Conservation (phyloP, 2,797 vertebrate species). For the Lutjanus argentimaculatus region DNA sequence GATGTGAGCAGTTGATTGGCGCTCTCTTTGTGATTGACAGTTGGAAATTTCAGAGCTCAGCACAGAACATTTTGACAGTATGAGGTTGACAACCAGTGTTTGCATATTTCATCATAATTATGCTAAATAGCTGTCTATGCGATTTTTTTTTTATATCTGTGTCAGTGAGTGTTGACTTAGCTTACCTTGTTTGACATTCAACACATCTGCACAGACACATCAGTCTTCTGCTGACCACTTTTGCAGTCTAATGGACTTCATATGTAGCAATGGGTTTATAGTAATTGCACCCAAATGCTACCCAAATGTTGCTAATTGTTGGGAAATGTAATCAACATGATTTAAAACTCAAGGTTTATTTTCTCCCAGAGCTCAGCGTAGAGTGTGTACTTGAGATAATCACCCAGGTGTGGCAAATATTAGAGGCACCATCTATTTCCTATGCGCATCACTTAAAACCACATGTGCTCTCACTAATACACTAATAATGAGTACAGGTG, state of each 20-base stretch:
- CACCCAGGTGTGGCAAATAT: background rate
- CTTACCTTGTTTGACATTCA: background rate
- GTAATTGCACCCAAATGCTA: background rate
- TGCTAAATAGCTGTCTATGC: conserved; percentile 23
- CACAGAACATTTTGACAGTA: conserved; percentile 32
- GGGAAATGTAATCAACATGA: background rate
- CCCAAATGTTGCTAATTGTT: background rate
- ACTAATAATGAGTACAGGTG: background rate
- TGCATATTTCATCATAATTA: conserved; percentile 43
- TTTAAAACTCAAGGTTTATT: background rate
- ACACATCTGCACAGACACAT: background rate
- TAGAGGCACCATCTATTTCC: conserved; percentile 1
- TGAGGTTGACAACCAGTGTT: conserved; percentile 23
- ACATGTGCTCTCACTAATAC: background rate
- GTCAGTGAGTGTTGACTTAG: conserved; percentile 4
- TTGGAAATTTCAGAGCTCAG: background rate
- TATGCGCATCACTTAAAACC: background rate
- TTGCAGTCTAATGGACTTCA: background rate
- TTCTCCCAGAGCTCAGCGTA: conserved; percentile 1
- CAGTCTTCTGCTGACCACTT: background rate
- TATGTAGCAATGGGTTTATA: background rate
- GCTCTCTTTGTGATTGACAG: background rate
- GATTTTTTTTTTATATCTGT: background rate
- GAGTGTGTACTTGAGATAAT: conserved; percentile 25
- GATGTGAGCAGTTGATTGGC: conserved; percentile 8